Conservation (phyloP, 2,797 vertebrate genomes). For the Alfaro cultratus region DNA sequence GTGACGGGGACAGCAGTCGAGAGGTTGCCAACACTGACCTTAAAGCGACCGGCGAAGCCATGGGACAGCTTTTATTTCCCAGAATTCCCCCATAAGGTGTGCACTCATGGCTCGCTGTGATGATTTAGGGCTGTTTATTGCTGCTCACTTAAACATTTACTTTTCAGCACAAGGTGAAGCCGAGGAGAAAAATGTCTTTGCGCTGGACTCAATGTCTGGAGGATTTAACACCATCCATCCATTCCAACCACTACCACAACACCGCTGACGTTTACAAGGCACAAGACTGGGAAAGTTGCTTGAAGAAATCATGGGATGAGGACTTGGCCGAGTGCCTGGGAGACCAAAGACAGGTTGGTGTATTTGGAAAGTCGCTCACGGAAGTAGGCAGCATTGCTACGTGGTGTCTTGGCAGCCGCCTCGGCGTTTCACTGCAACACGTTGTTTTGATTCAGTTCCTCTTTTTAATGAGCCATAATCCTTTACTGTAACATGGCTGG, state of each 20-base stretch:
- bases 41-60: slow-evolving; percentile 38
- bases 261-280: slow-evolving; percentile 67
- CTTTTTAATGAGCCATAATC: slow-evolving; percentile 68
- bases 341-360: background rate
- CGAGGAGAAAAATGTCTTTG: slow-evolving; percentile 65
- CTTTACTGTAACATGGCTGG: slow-evolving; percentile 62
- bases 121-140: slow-evolving; percentile 78
- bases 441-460: slow-evolving; percentile 70
- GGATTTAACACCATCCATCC: slow-evolving; percentile 48
- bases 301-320: slow-evolving; percentile 43
- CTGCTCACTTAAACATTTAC: slow-evolving; percentile 79
- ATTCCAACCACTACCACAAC: background rate
- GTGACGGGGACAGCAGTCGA: background rate
- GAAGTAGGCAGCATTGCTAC: slow-evolving; percentile 26
- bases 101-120: slow-evolving; percentile 23
- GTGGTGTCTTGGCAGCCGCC: slow-evolving; percentile 13
- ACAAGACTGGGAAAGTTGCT: slow-evolving; percentile 27
- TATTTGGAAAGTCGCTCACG: background rate
- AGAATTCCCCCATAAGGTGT: slow-evolving; percentile 71
- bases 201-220: slow-evolving; percentile 48
- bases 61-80: slow-evolving; percentile 63
- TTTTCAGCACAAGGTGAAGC: slow-evolving; percentile 74
- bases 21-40: slow-evolving; percentile 25
- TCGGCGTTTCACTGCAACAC: slow-evolving; percentile 52
- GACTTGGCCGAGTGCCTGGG: background rate